Base-by-base conservation (phyloP, 2,113 vertebrate species). In the Dunckerocampus dactyliophorus region DNA sequence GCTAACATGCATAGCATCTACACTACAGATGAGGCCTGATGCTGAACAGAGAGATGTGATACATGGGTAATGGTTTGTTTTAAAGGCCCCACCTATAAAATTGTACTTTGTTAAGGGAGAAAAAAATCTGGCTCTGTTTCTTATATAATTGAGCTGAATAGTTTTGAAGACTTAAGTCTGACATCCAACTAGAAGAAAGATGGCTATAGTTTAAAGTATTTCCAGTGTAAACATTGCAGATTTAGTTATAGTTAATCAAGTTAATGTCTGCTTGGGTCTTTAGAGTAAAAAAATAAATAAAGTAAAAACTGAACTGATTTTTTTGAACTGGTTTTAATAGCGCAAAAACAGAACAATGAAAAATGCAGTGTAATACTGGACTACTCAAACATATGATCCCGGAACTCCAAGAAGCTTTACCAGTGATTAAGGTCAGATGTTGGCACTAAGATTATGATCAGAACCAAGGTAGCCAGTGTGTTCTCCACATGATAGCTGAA, bases 1-100 rank as follows among this genome's bases (percentile, higher is more conserved):
- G 63, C 80, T 76, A 78, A 73, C 80, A 67, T 5, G 42, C 47
- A 43, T 61, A 65, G 75, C 62, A 63, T 67, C 45, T 52, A 69
- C 58, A 66, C 49, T 45, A 59, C 53, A 68, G 47, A 63, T 51
- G 53, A 20, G 16, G 47, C 45, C 46, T 70, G 39, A 72, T 34
- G 31, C 31, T 34, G 31, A 34, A 63, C 31, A 14, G 47, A 24
- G 14, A 56, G 63, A 63, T 67, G 71, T 65, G 64, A 61, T 65
- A 51, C 52, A 72, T 74, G 63, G 64, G 22, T 34, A 53, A 15
- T 53, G 3, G 21, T 59, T 13, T 22, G 4, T 57, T 63, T 69
- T 49, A 63, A 54, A n/a, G 17, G 52, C 11, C 10, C 8, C 31
- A 19, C 10, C 5, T 6, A 0, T 50, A 50, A 12, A 5, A 39